A percentile compares a stretch with the other conserved stretches of the same genome.
Evolutionary conservation across 2,888 invertebrate genomes (phyloP).

Genomic region (Drosophila ustulata): DNA sequence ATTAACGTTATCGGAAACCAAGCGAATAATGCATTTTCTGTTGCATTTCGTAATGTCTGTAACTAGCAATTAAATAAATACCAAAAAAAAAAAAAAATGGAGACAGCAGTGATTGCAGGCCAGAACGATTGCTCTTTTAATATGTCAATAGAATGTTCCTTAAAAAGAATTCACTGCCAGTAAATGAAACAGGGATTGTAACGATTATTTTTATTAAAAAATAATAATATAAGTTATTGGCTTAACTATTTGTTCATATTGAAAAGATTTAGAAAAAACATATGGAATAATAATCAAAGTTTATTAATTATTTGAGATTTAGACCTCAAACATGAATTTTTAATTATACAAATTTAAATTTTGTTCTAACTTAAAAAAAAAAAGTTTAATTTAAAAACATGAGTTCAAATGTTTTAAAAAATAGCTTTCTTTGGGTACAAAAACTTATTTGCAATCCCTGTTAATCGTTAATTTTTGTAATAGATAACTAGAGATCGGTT

Average conservation of each 20-base stretch:
- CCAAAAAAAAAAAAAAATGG: constrained; percentile 32
- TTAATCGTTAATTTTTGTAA: constrained; percentile 7
- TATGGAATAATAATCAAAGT: too few relatives aligned
- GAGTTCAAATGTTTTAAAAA: too few relatives aligned
- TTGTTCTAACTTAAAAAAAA: too few relatives aligned
- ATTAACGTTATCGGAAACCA: constrained; percentile 1
- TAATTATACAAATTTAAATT: too few relatives aligned
- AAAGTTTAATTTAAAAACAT: too few relatives aligned
- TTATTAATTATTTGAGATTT: not conserved
- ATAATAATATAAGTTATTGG: too few relatives aligned
- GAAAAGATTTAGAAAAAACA: too few relatives aligned
- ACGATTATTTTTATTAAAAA: too few relatives aligned
- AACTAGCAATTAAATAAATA: constrained; percentile 56
- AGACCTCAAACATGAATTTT: too few relatives aligned
- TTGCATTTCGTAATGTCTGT: constrained; percentile 61
- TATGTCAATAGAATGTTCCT: not conserved
- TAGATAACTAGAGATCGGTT: constrained; percentile 52
- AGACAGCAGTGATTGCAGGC: constrained; percentile 13
- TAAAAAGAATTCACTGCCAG: not conserved
- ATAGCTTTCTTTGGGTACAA: too few relatives aligned
- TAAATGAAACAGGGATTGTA: not conserved
- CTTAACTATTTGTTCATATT: too few relatives aligned
- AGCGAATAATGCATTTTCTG: constrained; percentile 48
- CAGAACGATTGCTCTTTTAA: not conserved
- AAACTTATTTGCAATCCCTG: too few relatives aligned